A percentile compares a stretch with the other conserved stretches of the same genome.
Evolutionary conservation across 2,888 invertebrate species (phyloP).

Genomic region (Erebia ligea): DNA sequence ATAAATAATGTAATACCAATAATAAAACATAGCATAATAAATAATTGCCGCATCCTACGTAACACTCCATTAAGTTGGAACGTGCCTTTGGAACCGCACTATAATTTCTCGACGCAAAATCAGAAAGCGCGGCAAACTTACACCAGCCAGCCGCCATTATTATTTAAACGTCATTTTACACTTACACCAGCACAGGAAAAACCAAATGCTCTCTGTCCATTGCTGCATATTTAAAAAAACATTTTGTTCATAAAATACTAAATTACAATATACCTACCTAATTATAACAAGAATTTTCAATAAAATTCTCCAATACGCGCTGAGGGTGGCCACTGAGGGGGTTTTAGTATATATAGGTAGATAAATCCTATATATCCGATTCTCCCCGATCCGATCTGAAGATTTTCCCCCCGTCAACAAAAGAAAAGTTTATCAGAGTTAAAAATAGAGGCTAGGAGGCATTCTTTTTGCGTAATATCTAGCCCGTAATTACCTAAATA

Average conservation of each 20-base stretch:
- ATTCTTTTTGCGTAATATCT: too few species aligned
- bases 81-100: constrained; percentile 71
- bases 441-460: too few species aligned
- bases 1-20: constrained; percentile 29
- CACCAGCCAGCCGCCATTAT: constrained; percentile 41
- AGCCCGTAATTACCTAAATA: too few species aligned
- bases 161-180: constrained; percentile 50
- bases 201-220: constrained; percentile 21
- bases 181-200: constrained; percentile 16
- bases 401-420: too few species aligned
- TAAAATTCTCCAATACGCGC: too few species aligned
- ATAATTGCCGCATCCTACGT: constrained; percentile 68
- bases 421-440: too few species aligned
- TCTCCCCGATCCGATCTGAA: too few species aligned
- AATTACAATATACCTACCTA: too few species aligned
- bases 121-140: constrained; percentile 77
- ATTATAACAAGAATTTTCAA: too few species aligned
- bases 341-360: too few species aligned
- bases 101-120: constrained; percentile 75
- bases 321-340: too few species aligned
- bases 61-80: constrained; percentile 67
- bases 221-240: constrained; percentile 10
- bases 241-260: not conserved
- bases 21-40: constrained; percentile 57
- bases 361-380: too few species aligned